Evolutionary conservation across 1,140 invertebrate species (phyloP).

Genomic region (Orchesella cincta): DNA sequence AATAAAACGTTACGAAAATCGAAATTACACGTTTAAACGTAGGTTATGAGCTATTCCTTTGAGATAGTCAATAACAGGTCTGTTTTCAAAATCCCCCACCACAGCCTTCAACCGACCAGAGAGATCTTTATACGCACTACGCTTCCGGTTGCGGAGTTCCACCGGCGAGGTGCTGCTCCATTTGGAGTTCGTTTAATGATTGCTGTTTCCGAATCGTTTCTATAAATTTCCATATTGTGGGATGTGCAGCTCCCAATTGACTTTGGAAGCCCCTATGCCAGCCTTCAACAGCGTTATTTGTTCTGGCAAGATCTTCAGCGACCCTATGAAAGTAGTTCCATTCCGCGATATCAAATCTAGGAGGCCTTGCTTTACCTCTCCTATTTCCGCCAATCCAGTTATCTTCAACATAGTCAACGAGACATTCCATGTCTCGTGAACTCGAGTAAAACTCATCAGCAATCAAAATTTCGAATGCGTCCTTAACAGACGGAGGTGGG

Average conservation of each 20-base stretch:
- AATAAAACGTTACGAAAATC: not conserved
- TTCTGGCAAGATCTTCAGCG: not conserved
- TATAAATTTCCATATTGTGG: constrained; percentile 8
- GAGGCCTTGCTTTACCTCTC: not conserved
- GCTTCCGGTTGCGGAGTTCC: not conserved
- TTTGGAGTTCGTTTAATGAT: not conserved
- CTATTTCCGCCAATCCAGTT: not conserved
- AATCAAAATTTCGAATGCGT: constrained; percentile 8
- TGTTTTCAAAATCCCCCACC: not conserved
- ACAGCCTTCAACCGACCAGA: not conserved
- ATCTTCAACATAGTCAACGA: constrained; percentile 18
- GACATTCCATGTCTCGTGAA: not conserved
- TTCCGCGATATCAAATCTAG: not conserved
- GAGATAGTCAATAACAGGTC: not conserved
- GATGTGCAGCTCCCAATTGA: not conserved
- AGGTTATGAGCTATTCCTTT: not conserved
- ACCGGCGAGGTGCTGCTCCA: not conserved
- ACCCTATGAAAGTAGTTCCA: constrained; percentile 6
- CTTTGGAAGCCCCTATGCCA: not conserved
- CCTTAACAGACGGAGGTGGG: not conserved
- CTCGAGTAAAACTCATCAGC: not conserved
- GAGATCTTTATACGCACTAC: not conserved
- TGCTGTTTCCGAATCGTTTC: not conserved
- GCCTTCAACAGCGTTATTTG: constrained; percentile 22
- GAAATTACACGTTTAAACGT: not conserved